Base-by-base conservation (phyloP, 2,888 invertebrate genomes). In the Melipona bicolor region DNA sequence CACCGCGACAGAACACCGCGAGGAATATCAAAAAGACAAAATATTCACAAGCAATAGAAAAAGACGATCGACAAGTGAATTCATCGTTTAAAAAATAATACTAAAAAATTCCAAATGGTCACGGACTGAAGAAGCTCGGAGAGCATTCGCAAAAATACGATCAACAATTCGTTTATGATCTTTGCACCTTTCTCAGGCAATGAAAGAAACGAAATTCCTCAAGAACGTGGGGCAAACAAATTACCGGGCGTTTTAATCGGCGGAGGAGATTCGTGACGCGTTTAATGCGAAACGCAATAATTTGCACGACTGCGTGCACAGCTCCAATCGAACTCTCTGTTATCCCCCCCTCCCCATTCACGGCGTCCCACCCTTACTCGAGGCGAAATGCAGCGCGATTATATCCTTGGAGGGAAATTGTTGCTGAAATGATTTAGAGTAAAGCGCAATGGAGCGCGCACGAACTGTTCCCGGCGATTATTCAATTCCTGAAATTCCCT, bases 341-440 rank as follows among this genome's bases (percentile, higher is more conserved):
- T 21, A 17, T 19, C 27, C 65, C 24, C 52, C 15, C 19, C 5
- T 0, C 9, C 15, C n/a, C 11, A 5, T 5, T 6, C 17, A 36
- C 36, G 36, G 36, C 36, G 9, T 15, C 24, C 24, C n/a, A 17
- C 69, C n/a, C 54, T 52, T 43, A 19, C 49, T 73, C 32, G n/a
- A 54, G 50, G 54, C 59, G 80, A 82, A 82, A 80, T 62, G 80
- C 70, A 61, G 67, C 70, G 67, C 80, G 80, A 80, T 82, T 82
- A 82, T 80, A 82, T 65, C 80, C 80, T 54, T 70, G 65, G 24
- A 49, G 73, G 80, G 75, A 82, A 82, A 82, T 82, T 82, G 82
- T 82, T 80, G 75, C 70, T 71, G 75, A 82, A 82, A 82, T 82
- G 82, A 80, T 82, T 82, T 80, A 80, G 80, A 82, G 82, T 80